Conservation (phyloP, 2,797 vertebrate species). For the Eremophila alpestris region DNA sequence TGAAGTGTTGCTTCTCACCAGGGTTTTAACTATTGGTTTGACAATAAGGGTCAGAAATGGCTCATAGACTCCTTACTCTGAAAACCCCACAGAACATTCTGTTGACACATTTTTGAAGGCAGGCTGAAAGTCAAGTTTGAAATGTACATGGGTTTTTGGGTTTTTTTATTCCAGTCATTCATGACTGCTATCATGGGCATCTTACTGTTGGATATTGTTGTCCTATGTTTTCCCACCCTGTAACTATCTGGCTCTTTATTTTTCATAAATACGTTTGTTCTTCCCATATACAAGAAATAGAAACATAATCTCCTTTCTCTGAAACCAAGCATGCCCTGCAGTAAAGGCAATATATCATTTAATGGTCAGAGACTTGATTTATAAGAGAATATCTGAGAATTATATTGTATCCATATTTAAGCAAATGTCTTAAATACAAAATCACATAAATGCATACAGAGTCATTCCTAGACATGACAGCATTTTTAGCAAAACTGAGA, state of each 20-base stretch:
- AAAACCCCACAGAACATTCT: background rate
- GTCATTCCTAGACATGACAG: background rate
- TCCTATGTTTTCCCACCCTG: background rate
- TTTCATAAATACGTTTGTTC: background rate
- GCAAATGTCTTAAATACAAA: background rate
- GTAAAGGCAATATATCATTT: background rate
- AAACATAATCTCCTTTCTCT: background rate
- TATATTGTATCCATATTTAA: background rate
- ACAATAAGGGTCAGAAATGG: background rate
- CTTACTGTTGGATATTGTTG: background rate
- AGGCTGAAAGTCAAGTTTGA: background rate
- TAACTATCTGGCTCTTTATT: background rate
- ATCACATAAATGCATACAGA: background rate
- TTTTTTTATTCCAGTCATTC: background rate
- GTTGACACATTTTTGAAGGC: background rate
- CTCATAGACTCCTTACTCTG: background rate
- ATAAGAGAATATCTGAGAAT: background rate
- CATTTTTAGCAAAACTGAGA: background rate
- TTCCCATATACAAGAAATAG: background rate
- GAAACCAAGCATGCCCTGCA: background rate
- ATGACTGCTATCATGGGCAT: background rate
- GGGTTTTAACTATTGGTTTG: background rate
- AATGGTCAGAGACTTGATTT: background rate
- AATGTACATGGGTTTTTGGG: background rate
- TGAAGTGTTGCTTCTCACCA: background rate